phyloP scores from a whole-genome alignment of 2,888 invertebrate genomes.

The Aleiodes testaceus region DNA sequence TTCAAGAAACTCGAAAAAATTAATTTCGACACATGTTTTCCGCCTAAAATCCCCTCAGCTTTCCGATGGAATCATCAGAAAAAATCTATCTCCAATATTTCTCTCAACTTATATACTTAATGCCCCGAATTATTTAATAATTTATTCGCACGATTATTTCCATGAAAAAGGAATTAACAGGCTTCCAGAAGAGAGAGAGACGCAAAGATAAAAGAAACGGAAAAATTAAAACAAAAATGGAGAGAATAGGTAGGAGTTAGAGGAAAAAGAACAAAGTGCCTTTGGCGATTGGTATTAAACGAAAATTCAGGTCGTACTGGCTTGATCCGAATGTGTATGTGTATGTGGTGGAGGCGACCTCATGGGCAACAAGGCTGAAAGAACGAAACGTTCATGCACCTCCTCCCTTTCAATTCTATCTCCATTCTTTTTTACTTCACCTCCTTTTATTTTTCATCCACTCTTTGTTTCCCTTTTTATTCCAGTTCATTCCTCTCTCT shows the following conservation, averaged over 20 bases:
- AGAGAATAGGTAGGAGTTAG: conserved; percentile 7
- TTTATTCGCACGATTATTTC: no score
- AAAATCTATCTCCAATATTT: no score
- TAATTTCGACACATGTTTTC: no score
- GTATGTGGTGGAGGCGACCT: conserved; percentile 27
- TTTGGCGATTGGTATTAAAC: conserved; percentile 39
- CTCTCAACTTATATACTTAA: no score
- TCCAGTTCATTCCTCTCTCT: conserved; percentile 3
- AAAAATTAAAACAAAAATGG: conserved; percentile 1
- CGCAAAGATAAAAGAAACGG: not conserved
- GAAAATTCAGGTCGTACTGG: conserved; percentile 40
- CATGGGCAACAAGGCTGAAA: conserved; percentile 32
- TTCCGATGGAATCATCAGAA: no score
- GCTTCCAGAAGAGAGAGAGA: not conserved
- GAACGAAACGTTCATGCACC: conserved; percentile 18
- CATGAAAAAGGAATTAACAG: not conserved
- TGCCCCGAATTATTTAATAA: no score
- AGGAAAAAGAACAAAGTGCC: conserved; percentile 5
- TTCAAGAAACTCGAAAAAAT: no score
- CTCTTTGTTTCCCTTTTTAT: conserved; percentile 5
- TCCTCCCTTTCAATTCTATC: conserved; percentile 34
- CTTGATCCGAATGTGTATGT: conserved; percentile 10
- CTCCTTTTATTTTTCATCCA: conserved; percentile 14
- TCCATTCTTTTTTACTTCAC: conserved; percentile 9
- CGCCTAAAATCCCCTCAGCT: no score